Evolutionary conservation across 2,888 invertebrate genomes (phyloP).

Genomic region (Drymonia ruficornis): DNA sequence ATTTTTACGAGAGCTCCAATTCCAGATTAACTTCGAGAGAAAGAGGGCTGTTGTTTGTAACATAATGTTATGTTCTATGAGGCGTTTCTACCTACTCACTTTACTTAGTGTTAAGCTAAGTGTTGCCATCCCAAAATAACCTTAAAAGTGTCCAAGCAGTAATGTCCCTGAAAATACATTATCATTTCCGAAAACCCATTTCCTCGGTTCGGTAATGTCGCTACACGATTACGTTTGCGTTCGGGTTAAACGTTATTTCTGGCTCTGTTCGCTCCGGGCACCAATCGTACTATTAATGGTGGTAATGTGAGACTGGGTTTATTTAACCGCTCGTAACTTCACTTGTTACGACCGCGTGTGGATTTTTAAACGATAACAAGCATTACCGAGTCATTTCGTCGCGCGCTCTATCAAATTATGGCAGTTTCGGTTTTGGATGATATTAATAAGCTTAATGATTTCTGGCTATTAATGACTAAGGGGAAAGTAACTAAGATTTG

Average conservation of each 20-base stretch:
- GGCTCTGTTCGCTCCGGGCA: slow-evolving; percentile 61
- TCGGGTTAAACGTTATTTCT: slow-evolving; percentile 75
- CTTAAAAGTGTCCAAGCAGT: no score
- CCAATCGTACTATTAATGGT: slow-evolving; percentile 59
- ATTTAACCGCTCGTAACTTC: slow-evolving; percentile 80
- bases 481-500: slow-evolving; percentile 4
- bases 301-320: slow-evolving; percentile 76
- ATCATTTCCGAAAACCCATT: slow-evolving; percentile 34
- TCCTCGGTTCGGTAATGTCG: slow-evolving; percentile 42
- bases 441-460: slow-evolving; percentile 30
- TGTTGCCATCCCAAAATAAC: no score
- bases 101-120: no score
- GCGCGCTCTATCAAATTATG: slow-evolving; percentile 52
- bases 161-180: no score
- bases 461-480: slow-evolving; percentile 9
- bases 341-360: slow-evolving; percentile 69
- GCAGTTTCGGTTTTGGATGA: slow-evolving; percentile 43
- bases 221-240: slow-evolving; percentile 41
- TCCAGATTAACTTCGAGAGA: no score
- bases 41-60: slow-evolving; percentile 9
- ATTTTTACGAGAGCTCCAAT: no score
- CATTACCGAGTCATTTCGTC: slow-evolving; percentile 55
- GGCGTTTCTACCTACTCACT: no score
- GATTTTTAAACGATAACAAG: slow-evolving; percentile 69
- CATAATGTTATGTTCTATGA: no score